Evolutionary conservation across 1,140 invertebrate species (phyloP).

Genomic region (Drosophila melanica): DNA sequence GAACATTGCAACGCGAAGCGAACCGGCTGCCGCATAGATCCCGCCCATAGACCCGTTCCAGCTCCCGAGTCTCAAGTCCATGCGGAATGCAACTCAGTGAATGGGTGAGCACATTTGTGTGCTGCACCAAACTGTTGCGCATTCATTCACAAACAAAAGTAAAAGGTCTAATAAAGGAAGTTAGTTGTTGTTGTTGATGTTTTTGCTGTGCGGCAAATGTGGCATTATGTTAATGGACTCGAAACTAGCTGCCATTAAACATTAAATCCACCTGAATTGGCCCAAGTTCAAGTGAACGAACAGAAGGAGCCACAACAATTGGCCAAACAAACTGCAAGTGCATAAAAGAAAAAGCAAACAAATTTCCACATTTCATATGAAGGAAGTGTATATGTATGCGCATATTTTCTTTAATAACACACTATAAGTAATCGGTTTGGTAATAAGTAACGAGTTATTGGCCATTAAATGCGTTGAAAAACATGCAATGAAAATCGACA

Average conservation of each 20-base stretch:
- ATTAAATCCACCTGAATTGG: slow-evolving; percentile 14
- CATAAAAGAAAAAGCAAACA: slow-evolving; percentile 2
- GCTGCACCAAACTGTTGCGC: slow-evolving; percentile 49
- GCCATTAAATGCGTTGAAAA: slow-evolving; percentile 4
- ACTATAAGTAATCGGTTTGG: slow-evolving; percentile 7
- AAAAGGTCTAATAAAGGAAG: slow-evolving; percentile 51
- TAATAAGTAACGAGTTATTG: slow-evolving; percentile 21
- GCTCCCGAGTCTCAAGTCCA: slow-evolving; percentile 18
- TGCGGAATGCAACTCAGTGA: slow-evolving; percentile 57
- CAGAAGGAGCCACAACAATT: slow-evolving; percentile 9
- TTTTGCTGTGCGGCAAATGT: slow-evolving; percentile 20
- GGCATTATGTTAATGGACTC: slow-evolving; percentile 16
- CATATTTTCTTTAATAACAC: slow-evolving; percentile 18
- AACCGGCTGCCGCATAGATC: slow-evolving; percentile 34
- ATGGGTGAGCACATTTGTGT: slow-evolving; percentile 13
- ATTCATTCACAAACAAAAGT: slow-evolving; percentile 58
- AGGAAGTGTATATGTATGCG: slow-evolving; percentile 10
- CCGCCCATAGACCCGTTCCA: slow-evolving; percentile 4
- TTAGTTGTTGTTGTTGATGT: slow-evolving; percentile 6
- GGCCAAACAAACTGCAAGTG: slow-evolving; percentile 1
- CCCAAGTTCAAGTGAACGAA: slow-evolving; percentile 39
- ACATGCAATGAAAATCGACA: slow-evolving; percentile 27
- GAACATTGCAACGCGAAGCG: slow-evolving; percentile 1
- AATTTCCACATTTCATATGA: slow-evolving; percentile 7
- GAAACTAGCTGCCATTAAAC: slow-evolving; percentile 2